Evolutionary conservation across 2,113 vertebrate genomes (phyloP).

Genomic region (Melanocharis versteri): DNA sequence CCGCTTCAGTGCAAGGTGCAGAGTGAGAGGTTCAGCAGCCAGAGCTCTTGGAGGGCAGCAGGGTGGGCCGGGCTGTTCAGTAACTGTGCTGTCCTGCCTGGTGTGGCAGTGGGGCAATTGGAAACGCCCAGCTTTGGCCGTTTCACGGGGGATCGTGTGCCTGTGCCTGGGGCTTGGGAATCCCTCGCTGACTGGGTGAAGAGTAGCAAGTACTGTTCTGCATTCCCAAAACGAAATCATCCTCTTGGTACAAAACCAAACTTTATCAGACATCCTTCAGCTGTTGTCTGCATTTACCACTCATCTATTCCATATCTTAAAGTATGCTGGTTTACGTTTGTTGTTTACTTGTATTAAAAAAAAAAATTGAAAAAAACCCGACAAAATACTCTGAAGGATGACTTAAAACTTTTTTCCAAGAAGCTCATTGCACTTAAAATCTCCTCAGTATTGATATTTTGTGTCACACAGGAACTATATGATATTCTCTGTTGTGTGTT

Average conservation of each 20-base stretch:
- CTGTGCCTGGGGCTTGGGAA: neutral
- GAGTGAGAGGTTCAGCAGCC: neutral
- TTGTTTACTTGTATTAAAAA: neutral
- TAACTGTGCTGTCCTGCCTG: neutral
- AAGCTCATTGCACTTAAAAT: neutral
- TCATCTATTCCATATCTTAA: neutral
- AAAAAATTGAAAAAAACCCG: rapidly evolving
- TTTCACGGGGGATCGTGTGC: neutral
- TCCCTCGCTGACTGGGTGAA: neutral
- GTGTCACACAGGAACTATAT: neutral
- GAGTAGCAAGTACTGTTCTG: neutral
- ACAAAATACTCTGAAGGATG: neutral
- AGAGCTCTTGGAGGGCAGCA: neutral
- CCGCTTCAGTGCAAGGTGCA: neutral
- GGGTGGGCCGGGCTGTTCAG: neutral
- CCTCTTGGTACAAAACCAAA: neutral
- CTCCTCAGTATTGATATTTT: neutral
- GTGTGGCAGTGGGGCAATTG: neutral
- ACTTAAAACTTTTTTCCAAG: neutral
- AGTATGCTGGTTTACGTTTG: neutral
- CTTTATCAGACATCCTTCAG: neutral
- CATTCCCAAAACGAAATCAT: neutral
- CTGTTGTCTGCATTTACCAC: neutral
- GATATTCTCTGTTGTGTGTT: neutral
- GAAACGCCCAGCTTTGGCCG: neutral